Conservation (phyloP, 2,113 vertebrate species). For the Pogonocichla stellata region DNA sequence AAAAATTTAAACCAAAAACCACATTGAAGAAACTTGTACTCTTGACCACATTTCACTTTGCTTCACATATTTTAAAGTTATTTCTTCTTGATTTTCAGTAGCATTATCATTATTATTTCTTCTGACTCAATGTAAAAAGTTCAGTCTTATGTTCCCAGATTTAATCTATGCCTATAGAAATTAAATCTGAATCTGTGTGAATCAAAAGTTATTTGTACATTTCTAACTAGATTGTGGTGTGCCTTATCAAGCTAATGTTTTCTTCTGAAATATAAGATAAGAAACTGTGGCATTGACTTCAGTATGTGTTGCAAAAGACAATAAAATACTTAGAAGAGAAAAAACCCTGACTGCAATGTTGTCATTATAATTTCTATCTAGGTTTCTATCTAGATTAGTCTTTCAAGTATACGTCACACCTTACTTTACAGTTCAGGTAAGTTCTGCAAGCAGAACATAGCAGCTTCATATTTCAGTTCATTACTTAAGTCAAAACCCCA, state of each 20-base stretch:
- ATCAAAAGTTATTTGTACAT: neutral
- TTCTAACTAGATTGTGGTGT: neutral
- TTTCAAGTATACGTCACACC: neutral
- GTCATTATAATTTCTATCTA: neutral
- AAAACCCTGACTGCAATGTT: neutral
- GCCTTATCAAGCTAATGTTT: neutral
- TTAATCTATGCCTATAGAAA: neutral
- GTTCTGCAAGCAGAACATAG: neutral
- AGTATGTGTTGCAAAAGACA: neutral
- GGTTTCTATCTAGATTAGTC: neutral
- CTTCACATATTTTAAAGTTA: neutral
- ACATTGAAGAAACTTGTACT: neutral
- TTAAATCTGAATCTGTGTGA: neutral
- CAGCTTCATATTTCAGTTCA: constrained; percentile 32
- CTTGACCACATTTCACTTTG: neutral
- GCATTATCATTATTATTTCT: neutral
- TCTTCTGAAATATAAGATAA: neutral
- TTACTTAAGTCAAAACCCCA: constrained; percentile 17
- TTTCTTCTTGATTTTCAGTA: neutral
- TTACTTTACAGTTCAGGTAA: neutral
- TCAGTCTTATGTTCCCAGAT: neutral
- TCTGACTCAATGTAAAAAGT: neutral
- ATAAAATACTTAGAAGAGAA: neutral
- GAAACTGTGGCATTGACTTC: neutral
- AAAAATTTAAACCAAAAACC: neutral